Base-by-base conservation (phyloP, 2,888 invertebrate genomes). In the Lepidochitona cinerea region DNA sequence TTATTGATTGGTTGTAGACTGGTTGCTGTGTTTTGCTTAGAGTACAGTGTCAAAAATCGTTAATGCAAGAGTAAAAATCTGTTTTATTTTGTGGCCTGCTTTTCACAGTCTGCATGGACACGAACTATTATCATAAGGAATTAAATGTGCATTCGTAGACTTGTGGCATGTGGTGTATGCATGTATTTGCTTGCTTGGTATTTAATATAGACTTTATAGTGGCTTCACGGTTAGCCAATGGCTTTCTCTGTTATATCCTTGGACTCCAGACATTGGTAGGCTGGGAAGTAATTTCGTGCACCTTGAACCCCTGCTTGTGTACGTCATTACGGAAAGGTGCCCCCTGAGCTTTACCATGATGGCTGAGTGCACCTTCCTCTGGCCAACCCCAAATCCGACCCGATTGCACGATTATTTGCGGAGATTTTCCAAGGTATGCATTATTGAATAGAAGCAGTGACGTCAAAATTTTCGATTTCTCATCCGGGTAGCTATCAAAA, bases 401-500 rank as follows among this genome's bases (percentile, higher is more conserved):
- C 59, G 59, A 29, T 59, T 59, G 29, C 29, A 59, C 59, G 59
- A 14, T 26, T 29, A 14, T 59, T 32, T 59, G 59, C 23, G 14
- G 59, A 59, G 26, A 29, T 59, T 59, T 59, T 29, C 59, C 59
- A 59, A 59, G 59, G 59, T 59, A 59, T 59, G 59, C 59, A 59
- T 59, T 59, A 59, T 59, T 59, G 64, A 68, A 64, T 53, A 75
- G 53, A 70, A 64, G 70, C 75, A 70, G 79, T 81, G 82, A 80
- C 81, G 81, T 82, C 79, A 82, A 80, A 73, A 77, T 79, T 77
- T 77, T 79, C 80, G 79, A 81, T 79, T 75, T 76, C 59, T 59
- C 81, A 82, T 81, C 81, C 81, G 84, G 84, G 83, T 93, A 93
- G 78, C 79, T 68, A 64, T 70, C 73, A 75, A 79, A 81, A 80